Evolutionary conservation across 2,888 invertebrate species (phyloP).

Genomic region (Stenoptilia bipunctidactyla): DNA sequence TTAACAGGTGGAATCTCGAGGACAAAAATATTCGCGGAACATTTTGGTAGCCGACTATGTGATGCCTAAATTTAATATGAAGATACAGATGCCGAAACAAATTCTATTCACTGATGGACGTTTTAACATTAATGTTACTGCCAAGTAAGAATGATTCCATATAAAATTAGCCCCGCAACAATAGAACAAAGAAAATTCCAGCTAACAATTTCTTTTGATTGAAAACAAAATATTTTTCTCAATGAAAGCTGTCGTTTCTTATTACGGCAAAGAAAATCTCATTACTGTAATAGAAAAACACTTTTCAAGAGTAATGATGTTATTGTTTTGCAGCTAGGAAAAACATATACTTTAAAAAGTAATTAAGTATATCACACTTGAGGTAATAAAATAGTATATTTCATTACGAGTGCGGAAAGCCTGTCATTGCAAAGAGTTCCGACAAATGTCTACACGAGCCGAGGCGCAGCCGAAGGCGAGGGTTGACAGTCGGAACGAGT

Average conservation of each 20-base stretch:
- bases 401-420: too few relatives aligned
- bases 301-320: not conserved
- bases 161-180: constrained; percentile 6
- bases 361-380: too few relatives aligned
- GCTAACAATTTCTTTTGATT: constrained; percentile 3
- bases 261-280: constrained; percentile 27
- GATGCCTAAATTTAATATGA: constrained; percentile 93
- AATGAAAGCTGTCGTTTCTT: constrained; percentile 28
- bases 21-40: constrained; percentile 76
- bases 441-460: too few relatives aligned
- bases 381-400: too few relatives aligned
- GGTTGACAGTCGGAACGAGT: too few relatives aligned
- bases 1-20: constrained; percentile 50
- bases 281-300: constrained; percentile 11
- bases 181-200: constrained; percentile 17
- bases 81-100: constrained; percentile 85
- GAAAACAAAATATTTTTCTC: constrained; percentile 8
- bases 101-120: constrained; percentile 84
- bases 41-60: constrained; percentile 92
- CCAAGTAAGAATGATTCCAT: constrained; percentile 76
- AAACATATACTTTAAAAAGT: too few relatives aligned
- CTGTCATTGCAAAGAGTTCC: too few relatives aligned
- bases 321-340: too few relatives aligned
- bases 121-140: constrained; percentile 82
- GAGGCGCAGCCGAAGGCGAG: too few relatives aligned